Base-by-base conservation (phyloP, 2,888 invertebrate genomes). In the Gastrophysa polygoni region DNA sequence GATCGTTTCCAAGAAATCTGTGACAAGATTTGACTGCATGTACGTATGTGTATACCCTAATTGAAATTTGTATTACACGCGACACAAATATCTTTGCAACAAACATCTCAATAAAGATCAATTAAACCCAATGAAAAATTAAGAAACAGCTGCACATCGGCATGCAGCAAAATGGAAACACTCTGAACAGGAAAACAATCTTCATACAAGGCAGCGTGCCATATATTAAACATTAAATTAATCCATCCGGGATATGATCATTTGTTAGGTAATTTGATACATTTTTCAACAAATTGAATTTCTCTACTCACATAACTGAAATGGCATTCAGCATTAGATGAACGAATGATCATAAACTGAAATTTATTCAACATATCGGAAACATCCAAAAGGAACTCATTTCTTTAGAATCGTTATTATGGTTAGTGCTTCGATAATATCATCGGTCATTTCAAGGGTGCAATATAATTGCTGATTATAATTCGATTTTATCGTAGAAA, bases 241-340 rank as follows among this genome's bases (percentile, higher is more conserved):
- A 61, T 57, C 44, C 72, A 71, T 72, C 72, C 72, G 72, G 72
- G 72, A 72, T 71, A 68, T 71, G 64, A 68, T 47, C 66, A 57
- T 67, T 71, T 66, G 66, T 57, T 54, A 58, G 51, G 64, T 64
- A 63, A 64, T 67, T 71, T 60, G 58, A 34, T 55, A 58, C 59
- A 62, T 67, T 62, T 56, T 52, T 54, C 50, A 55, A 49, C 57
- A 57, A 61, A 61, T 44, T 14, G 52, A 57, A 61, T 57, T 61
- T 47, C 47, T 51, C 28, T 24, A 20, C 2, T 52, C 5, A 6
- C 21, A 32, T n/a, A n/a, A n/a, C n/a, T n/a, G n/a, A n/a, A n/a
- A n/a, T n/a, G n/a, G n/a, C n/a, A n/a, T n/a, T n/a, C n/a, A n/a
- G n/a, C n/a, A n/a, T n/a, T n/a, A n/a, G n/a, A n/a, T n/a, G n/a